Conservation (phyloP, 2,888 invertebrate species). For the Oconnorella tubifera region DNA sequence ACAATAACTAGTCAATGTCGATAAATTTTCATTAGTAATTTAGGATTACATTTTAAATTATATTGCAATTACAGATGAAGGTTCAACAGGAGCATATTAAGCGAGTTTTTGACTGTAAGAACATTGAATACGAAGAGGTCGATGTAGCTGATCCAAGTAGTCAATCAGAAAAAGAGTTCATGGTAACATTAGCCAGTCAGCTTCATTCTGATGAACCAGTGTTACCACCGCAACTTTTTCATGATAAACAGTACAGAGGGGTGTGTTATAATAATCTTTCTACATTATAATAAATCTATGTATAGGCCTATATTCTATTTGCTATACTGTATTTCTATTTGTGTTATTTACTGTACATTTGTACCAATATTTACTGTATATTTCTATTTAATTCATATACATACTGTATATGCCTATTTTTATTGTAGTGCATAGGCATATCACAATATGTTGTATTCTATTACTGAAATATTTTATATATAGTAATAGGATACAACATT, state of each 20-base stretch:
- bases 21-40: not conserved
- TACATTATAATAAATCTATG: too few relatives aligned
- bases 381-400: too few relatives aligned
- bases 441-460: too few relatives aligned
- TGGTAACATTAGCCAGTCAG: constrained; percentile 15
- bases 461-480: too few relatives aligned
- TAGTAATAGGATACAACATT: too few relatives aligned
- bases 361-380: too few relatives aligned
- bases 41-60: not conserved
- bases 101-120: constrained; percentile 22
- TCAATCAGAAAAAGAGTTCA: constrained; percentile 21
- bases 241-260: constrained; percentile 81
- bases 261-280: constrained; percentile 63
- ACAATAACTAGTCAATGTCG: too few relatives aligned
- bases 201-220: constrained; percentile 28
- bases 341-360: too few relatives aligned
- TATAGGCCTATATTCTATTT: too few relatives aligned
- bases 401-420: too few relatives aligned
- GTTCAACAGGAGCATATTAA: constrained; percentile 25
- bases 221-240: constrained; percentile 86
- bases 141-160: constrained; percentile 23
- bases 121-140: constrained; percentile 25
- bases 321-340: too few relatives aligned
- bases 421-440: too few relatives aligned
- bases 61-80: constrained; percentile 20